Percentiles rank a stretch among this genome's conserved stretches.
phyloP scores from a whole-genome alignment of 2,113 vertebrate species.

The Promerops cafer region DNA sequence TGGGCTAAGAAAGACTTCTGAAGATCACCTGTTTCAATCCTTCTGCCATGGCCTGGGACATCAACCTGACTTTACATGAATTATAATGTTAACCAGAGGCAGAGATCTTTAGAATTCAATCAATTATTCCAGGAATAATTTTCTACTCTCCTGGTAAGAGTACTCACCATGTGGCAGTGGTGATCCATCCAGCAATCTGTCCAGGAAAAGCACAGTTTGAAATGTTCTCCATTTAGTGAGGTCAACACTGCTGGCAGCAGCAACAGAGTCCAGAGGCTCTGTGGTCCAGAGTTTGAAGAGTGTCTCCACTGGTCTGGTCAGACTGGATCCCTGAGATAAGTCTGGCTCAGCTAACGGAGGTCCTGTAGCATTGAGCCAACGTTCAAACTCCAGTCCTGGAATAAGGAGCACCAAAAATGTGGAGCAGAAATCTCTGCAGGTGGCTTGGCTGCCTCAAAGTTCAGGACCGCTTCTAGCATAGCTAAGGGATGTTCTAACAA shows the following conservation, averaged over 20 bases:
- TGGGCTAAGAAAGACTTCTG: neutral
- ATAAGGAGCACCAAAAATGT: neutral
- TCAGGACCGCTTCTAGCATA: neutral
- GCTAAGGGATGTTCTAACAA: neutral
- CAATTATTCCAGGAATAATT: neutral
- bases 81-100: neutral
- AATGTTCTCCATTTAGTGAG: constrained; percentile 92
- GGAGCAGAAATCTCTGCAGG: neutral
- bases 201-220: constrained; percentile 93
- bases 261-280: constrained; percentile 70
- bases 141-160: neutral
- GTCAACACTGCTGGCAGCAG: constrained; percentile 75
- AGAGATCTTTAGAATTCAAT: neutral
- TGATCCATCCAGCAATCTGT: constrained; percentile 87
- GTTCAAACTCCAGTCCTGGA: constrained; percentile 91
- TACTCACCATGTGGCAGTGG: constrained; percentile 83
- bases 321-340: constrained; percentile 84
- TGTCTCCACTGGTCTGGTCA: constrained; percentile 83
- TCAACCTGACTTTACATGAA: neutral
- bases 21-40: neutral
- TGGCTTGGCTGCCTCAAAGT: neutral
- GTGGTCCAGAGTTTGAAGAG: constrained; percentile 87
- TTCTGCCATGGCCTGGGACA: neutral
- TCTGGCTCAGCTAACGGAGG: constrained; percentile 89
- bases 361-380: constrained; percentile 90